These are phyloP conservation scores for Bombylius discolor DNA, from an alignment of 2,888 invertebrate genomes.

Conservation along the genomic window DNA sequence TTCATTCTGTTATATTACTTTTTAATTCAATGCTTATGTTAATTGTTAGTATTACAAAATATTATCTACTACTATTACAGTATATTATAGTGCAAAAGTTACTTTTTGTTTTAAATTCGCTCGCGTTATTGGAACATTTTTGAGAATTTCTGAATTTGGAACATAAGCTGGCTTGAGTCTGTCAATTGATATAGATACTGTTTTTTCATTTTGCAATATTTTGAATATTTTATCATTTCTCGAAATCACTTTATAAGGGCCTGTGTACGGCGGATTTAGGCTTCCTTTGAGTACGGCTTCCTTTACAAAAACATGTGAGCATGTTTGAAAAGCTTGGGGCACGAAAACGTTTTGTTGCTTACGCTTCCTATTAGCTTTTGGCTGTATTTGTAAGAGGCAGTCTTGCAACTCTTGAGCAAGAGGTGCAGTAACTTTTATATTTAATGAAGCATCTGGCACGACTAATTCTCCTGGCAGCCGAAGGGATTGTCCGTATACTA, in stretches of 20 bases:
- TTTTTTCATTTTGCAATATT: slow-evolving; percentile 12
- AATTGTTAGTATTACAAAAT: too few relatives aligned
- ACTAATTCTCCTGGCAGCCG: neutral
- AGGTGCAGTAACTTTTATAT: neutral
- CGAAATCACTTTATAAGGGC: slow-evolving; percentile 13
- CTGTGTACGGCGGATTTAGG: slow-evolving; percentile 15
- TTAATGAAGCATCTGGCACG: neutral
- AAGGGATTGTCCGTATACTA: neutral
- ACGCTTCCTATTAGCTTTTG: neutral
- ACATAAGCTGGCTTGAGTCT: slow-evolving; percentile 14
- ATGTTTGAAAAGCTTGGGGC: neutral
- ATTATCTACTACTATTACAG: too few relatives aligned
- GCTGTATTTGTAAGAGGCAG: neutral
- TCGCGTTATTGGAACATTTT: neutral
- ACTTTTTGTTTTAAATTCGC: too few relatives aligned
- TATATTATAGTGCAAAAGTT: too few relatives aligned
- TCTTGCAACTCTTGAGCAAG: neutral
- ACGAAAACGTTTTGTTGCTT: slow-evolving; percentile 1
- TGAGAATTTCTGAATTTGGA: neutral
- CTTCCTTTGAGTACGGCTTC: slow-evolving; percentile 3
- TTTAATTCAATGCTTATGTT: too few relatives aligned
- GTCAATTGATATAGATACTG: slow-evolving; percentile 10
- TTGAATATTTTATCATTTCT: slow-evolving; percentile 11
- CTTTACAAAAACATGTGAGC: slow-evolving; percentile 2
- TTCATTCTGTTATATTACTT: too few relatives aligned